Evolutionary conservation across 2,888 invertebrate genomes (phyloP), one percentile per base, ranked within the genome.

Genomic region (Pollenia griseotomentosa): DNA sequence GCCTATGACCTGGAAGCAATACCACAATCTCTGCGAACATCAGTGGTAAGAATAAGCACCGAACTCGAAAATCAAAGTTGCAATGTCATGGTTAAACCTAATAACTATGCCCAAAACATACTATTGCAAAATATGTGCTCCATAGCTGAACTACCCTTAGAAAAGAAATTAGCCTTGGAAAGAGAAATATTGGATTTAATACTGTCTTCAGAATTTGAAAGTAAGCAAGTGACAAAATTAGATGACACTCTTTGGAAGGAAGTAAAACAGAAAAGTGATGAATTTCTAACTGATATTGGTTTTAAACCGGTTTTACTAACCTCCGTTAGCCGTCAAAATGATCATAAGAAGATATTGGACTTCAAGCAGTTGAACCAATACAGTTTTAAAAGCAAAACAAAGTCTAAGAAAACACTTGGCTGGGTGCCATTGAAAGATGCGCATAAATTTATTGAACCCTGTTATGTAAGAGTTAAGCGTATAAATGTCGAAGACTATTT

Each of bases 151-250:
- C 53, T 92, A 14, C 75, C 91, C 0, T 7, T 71, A 5, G 33
- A 48, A 2, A 82, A 86, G 19, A 90, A 88, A 5, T 82, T 87
- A 9, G 87, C 84, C 0, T 63, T 92, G 23, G 92, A 92, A 83
- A 89, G 87, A 10, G 92, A 92, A 19, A 78, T 92, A 1, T 75
- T 92, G 51, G 88, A 90, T 40, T 53, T 90, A 11, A 88, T 92
- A 59, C 77, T 92, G 1, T 78, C 40, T 1, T 42, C 88, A 1
- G 92, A 92, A 83, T 79, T 88, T 4, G 83, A 82, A 7, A 23
- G 73, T 6, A 89, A 88, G 40, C 83, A 80, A 7, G 63, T 84
- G 0, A 14, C 82, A 1, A 75, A 74, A 2, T 10, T 88, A 2
- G 71, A 83, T 14, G 42, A n/a, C 0, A 46, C 23, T 2, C 80